Base-by-base conservation (phyloP, 2,888 invertebrate species). In the Luperina testacea region DNA sequence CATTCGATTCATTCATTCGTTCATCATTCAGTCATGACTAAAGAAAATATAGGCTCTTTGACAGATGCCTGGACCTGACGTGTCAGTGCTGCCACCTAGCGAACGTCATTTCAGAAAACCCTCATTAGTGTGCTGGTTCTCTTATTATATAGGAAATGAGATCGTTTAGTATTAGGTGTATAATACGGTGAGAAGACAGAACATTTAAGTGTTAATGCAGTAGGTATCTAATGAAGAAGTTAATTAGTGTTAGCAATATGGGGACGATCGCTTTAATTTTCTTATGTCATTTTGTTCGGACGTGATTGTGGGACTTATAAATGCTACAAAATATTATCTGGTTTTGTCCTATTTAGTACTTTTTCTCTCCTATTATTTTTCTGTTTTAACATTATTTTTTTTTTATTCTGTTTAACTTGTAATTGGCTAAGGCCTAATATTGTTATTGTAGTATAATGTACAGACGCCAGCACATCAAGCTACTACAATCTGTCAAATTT, bases 71-170 rank as follows among this genome's bases (percentile, higher is more conserved):
- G n/a, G n/a, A n/a, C n/a, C n/a, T n/a, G n/a, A n/a, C n/a, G n/a
- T n/a, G n/a, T n/a, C n/a, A n/a, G n/a, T n/a, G n/a, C n/a, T n/a
- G n/a, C n/a, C n/a, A n/a, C n/a, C n/a, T n/a, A n/a, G n/a, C n/a
- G n/a, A n/a, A n/a, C n/a, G n/a, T n/a, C n/a, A n/a, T n/a, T n/a
- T n/a, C n/a, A n/a, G n/a, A n/a, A n/a, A n/a, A n/a, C n/a, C n/a
- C n/a, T n/a, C n/a, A n/a, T 38, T 6, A 38, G 5, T 0, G 38
- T 38, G 38, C 0, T 38, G 17, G 15, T 32, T 63, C 17, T 65
- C 63, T 71, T 76, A 81, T 79, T 78, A 75, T 75, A 84, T 67
- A 79, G 68, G 48, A 64, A 80, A 81, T 72, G 45, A 76, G 53
- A 51, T n/a, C 32, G 17, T 32, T 78, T 27, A 27, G 24, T 61